Base-by-base conservation (phyloP, 2,113 vertebrate genomes). In the Tragulus kanchil region DNA sequence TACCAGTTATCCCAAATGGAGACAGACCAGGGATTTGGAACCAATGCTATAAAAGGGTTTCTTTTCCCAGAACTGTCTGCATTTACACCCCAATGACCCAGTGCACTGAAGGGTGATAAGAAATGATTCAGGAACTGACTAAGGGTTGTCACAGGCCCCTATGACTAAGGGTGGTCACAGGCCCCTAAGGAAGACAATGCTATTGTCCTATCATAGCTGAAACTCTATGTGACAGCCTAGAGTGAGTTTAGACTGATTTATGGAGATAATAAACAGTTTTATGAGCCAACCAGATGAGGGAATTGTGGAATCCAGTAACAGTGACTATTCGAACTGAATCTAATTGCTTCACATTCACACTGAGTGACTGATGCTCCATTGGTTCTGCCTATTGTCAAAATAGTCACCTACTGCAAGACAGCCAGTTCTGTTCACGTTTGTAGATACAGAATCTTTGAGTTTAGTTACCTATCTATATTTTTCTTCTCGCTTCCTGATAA, bases 271-370 rank as follows among this genome's bases (percentile, higher is more conserved):
- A 64, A 89, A 78, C 16, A 89, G 7, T 87, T 94, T 93, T 94
- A 93, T 77, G 36, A 93, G 85, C 31, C 58, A 95, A 64, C 31
- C 23, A 91, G 77, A 93, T 64, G 89, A 95, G 81, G 31, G 79
- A 71, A 50, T 45, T 59, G 62, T 92, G 3, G 61, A 78, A 93
- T 81, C 52, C 71, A 87, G 58, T 69, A 85, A 78, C 0, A 1
- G 12, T 87, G 52, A 89, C 84, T 94, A 81, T 89, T 42, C 62
- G 83, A 94, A 86, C 54, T 42, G 28, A 64, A 69, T 95, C 17
- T 79, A 95, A 94, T 67, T 95, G 50, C 50, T 94, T 93, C 5
- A 67, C n/a, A n/a, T 78, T 83, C 71, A 73, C 13, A 54, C 23
- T 36, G 59, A 89, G 50, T 94, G 59, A 96, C 0, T 77, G 42